Percentiles rank a stretch among this genome's conserved stretches.
These are phyloP conservation scores for Galeopterus variegatus DNA, from an alignment of 2,113 vertebrate species.

Conservation along the genomic window DNA sequence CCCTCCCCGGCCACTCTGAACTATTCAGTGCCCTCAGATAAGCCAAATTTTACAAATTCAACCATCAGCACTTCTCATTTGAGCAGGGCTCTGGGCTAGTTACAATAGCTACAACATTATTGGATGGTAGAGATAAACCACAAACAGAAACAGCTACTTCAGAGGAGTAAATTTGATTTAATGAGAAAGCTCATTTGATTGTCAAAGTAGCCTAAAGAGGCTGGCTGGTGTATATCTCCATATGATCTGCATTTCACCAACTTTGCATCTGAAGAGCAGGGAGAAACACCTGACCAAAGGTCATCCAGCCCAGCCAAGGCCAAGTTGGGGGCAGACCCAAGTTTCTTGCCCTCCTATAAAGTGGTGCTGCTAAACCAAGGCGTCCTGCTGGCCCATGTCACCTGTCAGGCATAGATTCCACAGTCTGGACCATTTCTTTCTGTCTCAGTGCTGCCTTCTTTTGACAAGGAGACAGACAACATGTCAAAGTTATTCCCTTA, in stretches of 20 bases:
- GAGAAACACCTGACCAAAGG: not conserved
- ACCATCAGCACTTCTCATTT: not conserved
- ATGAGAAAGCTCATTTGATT: not conserved
- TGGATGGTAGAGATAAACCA: too few species aligned
- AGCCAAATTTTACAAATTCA: not conserved
- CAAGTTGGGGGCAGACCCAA: not conserved
- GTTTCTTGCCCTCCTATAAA: not conserved
- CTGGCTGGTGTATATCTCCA: not conserved
- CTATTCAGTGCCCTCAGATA: not conserved
- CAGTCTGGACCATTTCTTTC: not conserved
- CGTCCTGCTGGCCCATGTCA: not conserved
- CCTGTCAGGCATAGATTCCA: not conserved
- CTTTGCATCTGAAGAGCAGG: not conserved
- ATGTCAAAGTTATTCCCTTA: not conserved
- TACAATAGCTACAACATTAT: not conserved
- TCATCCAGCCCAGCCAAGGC: not conserved
- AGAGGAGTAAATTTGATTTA: too few species aligned
- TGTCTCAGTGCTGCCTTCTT: not conserved
- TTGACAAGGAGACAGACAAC: too few species aligned
- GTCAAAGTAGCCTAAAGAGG: not conserved
- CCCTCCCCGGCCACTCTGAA: not conserved
- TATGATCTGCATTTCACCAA: not conserved
- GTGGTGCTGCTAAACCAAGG: rapidly evolving
- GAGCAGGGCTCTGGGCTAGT: not conserved
- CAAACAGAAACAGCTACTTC: too few species aligned